Evolutionary conservation across 2,113 vertebrate species (phyloP), one percentile per base, ranked within the genome.

Genomic region (Tursiops truncatus): DNA sequence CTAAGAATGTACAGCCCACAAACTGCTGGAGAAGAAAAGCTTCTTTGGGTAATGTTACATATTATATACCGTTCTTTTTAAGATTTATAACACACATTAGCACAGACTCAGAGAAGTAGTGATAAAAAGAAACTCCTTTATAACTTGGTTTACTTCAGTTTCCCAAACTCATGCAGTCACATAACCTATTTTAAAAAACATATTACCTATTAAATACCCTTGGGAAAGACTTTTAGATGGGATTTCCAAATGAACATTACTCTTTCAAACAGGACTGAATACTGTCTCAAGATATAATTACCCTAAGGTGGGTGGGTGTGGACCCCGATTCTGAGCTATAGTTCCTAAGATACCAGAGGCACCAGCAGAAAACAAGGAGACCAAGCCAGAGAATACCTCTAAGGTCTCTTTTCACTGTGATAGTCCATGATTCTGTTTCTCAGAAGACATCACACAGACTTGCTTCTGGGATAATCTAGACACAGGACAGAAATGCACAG

Each of bases 171-270:
- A 85, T 67, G n/a, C 86, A 89, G 58, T 80, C 63, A 89, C 2
- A 93, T 41, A 79, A 85, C 1, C 28, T n/a, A 23, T 41, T 88
- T 82, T n/a, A n/a, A 70, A 83, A 97, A 87, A 88, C 1, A 62
- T 21, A 70, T 33, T 73, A 81, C 23, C 38, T 67, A 60, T 87
- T 86, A 92, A 85, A 85, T 25, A 76, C 15, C 21, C 86, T 94
- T 82, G 38, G 79, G 81, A 94, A 91, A 67, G 80, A 77, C n/a
- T 77, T 95, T 96, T 41, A 83, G 62, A 94, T n/a, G 38, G 47
- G 65, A 89, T 67, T 97, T 60, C 47, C 67, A 84, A 91, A 86
- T 44, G 41, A 96, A 67, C n/a, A 68, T 38, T 81, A 95, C 20
- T 67, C 44, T 96, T 90, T 65, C 56, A 93, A 91, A 96, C 8